Evolutionary conservation across 1,140 invertebrate species (phyloP).

Genomic region (Brachionus sp.): DNA sequence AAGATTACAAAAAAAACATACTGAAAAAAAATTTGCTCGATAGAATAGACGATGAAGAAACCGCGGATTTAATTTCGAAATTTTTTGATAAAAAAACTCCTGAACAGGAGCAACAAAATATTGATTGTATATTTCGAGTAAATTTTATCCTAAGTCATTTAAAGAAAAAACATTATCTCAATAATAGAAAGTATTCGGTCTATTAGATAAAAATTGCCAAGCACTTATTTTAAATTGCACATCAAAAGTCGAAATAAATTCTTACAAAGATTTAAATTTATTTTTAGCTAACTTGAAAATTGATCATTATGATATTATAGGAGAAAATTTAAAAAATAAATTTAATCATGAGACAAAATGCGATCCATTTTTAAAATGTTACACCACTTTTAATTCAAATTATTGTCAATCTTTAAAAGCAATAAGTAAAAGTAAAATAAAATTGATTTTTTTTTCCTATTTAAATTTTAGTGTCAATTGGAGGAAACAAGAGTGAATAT

Average conservation of each 20-base stretch:
- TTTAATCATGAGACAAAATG: background rate
- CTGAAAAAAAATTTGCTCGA: background rate
- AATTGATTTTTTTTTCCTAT: too few relatives aligned
- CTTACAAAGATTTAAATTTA: background rate
- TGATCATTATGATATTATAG: background rate
- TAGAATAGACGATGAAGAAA: background rate
- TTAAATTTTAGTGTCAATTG: background rate
- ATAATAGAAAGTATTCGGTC: background rate
- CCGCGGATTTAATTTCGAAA: background rate
- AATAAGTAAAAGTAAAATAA: background rate
- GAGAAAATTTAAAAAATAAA: background rate
- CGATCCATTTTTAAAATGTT: background rate
- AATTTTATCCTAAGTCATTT: background rate
- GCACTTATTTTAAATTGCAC: background rate
- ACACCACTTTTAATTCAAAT: background rate
- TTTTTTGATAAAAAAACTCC: background rate
- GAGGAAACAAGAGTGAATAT: background rate
- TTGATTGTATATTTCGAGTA: background rate
- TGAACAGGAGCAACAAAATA: too few relatives aligned
- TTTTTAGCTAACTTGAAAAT: background rate
- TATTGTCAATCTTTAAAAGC: background rate
- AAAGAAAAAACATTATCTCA: background rate
- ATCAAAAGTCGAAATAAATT: background rate
- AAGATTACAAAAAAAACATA: background rate
- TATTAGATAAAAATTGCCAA: background rate